These are phyloP conservation scores for Eristalis arbustorum DNA, from an alignment of 2,888 invertebrate genomes.

Conservation along the genomic window DNA sequence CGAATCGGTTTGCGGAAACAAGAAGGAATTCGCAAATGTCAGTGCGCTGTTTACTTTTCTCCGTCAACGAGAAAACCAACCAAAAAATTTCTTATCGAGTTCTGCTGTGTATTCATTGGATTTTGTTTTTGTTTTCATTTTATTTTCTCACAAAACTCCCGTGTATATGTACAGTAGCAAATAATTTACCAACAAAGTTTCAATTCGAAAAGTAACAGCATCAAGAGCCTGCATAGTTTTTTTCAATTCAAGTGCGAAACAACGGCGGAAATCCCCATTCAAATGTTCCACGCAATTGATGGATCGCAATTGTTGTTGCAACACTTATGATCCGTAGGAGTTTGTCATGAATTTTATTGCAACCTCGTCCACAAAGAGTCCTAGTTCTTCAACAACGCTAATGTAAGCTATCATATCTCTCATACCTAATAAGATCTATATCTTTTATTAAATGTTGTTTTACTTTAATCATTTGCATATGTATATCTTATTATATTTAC, in stretches of 20 bases:
- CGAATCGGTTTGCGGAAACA: slow-evolving; percentile 9
- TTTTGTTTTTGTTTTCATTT: slow-evolving; percentile 20
- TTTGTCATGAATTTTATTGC: slow-evolving; percentile 69
- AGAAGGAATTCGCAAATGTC: slow-evolving; percentile 51
- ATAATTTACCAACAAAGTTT: not conserved
- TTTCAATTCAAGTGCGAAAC: slow-evolving; percentile 1
- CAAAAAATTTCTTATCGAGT: not conserved
- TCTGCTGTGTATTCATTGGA: slow-evolving; percentile 21
- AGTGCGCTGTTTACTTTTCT: slow-evolving; percentile 60
- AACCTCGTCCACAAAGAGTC: slow-evolving; percentile 63
- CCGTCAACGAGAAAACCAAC: not conserved
- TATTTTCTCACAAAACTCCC: not conserved
- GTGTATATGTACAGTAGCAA: not conserved
- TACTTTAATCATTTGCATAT: not conserved
- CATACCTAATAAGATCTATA: not conserved
- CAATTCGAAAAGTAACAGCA: not conserved
- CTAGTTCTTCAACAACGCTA: slow-evolving; percentile 65
- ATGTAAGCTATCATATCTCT: slow-evolving; percentile 42
- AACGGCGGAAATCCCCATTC: slow-evolving; percentile 15
- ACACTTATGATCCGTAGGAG: slow-evolving; percentile 30
- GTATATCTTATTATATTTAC: not conserved
- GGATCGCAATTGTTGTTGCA: slow-evolving; percentile 57
- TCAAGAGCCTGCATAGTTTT: not conserved
- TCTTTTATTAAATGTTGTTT: not conserved
- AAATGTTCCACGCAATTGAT: slow-evolving; percentile 56